A percentile compares a stretch with the other conserved stretches of the same genome.
These are phyloP conservation scores for Drosophila neonasuta DNA, from an alignment of 2,888 invertebrate species.

Conservation along the genomic window DNA sequence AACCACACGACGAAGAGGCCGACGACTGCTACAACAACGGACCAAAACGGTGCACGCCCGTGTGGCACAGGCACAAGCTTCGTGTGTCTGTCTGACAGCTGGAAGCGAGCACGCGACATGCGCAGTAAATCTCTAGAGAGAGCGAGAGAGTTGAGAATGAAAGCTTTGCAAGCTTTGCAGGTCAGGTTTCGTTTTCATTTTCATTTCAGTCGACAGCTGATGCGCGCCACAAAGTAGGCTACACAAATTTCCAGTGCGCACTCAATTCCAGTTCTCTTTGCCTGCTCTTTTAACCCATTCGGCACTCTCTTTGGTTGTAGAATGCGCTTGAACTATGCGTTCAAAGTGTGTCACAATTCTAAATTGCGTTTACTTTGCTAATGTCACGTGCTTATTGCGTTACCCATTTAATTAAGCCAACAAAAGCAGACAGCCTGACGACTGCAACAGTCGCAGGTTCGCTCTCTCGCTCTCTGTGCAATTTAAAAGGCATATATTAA, in stretches of 20 bases:
- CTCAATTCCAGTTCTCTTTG: conserved; percentile 34
- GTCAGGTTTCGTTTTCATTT: conserved; percentile 50
- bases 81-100: conserved; percentile 60
- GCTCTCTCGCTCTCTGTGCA: not conserved
- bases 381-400: conserved; percentile 68
- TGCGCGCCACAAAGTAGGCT: conserved; percentile 17
- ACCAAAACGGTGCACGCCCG: conserved; percentile 32
- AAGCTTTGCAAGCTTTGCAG: conserved; percentile 46
- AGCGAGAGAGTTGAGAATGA: not conserved
- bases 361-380: conserved; percentile 59
- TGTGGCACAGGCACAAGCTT: conserved; percentile 25
- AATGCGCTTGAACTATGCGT: conserved; percentile 6
- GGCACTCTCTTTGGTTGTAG: conserved; percentile 2
- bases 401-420: conserved; percentile 56
- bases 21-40: conserved; percentile 14
- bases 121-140: conserved; percentile 31
- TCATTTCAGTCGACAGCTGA: conserved; percentile 57
- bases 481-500: conserved; percentile 34
- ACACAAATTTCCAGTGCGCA: conserved; percentile 20
- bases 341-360: conserved; percentile 56
- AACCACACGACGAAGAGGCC: conserved; percentile 12
- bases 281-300: not conserved
- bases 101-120: conserved; percentile 54
- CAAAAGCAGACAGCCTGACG: conserved; percentile 18
- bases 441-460: conserved; percentile 6